Evolutionary conservation across 2,113 vertebrate genomes (phyloP).

Genomic region (Xiphias gladius): DNA sequence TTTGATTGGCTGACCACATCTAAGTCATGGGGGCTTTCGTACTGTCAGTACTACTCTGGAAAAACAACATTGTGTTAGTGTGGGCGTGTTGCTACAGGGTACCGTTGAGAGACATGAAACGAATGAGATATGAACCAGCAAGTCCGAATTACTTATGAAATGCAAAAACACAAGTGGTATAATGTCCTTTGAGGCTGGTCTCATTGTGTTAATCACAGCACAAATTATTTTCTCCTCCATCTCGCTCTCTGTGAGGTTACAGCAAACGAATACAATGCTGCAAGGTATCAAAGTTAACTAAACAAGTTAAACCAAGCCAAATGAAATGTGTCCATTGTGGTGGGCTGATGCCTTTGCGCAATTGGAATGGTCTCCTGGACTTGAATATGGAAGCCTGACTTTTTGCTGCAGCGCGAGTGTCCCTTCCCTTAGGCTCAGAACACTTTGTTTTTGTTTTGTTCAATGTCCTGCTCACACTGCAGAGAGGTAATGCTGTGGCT

Average conservation of each 20-base stretch:
- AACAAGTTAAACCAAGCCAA: neutral
- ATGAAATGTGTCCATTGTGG: neutral
- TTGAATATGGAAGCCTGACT: neutral
- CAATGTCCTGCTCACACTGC: neutral
- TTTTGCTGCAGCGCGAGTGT: neutral
- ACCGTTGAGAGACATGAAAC: slow-evolving; percentile 7
- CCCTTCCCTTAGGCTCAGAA: neutral
- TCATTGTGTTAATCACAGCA: neutral
- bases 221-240: neutral
- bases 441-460: neutral
- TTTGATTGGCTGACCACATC: neutral
- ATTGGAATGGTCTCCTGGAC: neutral
- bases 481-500: neutral
- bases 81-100: slow-evolving; percentile 14
- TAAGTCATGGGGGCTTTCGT: neutral
- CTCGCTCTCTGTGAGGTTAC: neutral
- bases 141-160: neutral
- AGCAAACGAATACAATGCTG: neutral
- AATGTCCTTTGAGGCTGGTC: neutral
- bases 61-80: neutral
- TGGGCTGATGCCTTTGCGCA: neutral
- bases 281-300: neutral
- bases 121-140: neutral
- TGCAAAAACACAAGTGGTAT: neutral
- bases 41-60: neutral